Evolutionary conservation across 1,140 invertebrate genomes (phyloP), one percentile per base, ranked within the genome.

Genomic region (Achroia grisella): DNA sequence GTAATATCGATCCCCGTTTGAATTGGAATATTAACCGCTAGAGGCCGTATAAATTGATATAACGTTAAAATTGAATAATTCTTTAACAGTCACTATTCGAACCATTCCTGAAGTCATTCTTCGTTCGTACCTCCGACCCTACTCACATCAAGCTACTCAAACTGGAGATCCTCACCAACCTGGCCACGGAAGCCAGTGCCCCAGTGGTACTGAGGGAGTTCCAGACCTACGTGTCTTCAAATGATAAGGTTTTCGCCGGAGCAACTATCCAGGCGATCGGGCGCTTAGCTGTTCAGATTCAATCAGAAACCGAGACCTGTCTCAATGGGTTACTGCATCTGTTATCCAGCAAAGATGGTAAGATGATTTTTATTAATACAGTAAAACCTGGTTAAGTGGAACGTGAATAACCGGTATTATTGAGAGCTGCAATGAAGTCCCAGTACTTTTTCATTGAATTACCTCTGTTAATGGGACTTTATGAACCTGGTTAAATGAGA

Each of bases 211-310:
- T 99, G n/a, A n/a, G n/a, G n/a, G n/a, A n/a, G n/a, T 95, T 99
- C 71, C 94, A 99, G 88, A 98, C 97, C 6, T 99, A 99, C 75
- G 97, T 99, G 44, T n/a, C n/a, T n/a, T n/a, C n/a, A n/a, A n/a
- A n/a, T n/a, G n/a, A n/a, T n/a, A n/a, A n/a, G n/a, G n/a, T n/a
- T n/a, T n/a, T n/a, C n/a, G n/a, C n/a, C n/a, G n/a, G n/a, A n/a
- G n/a, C n/a, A n/a, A 97, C 98, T 10, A 98, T 99, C 57, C 97
- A 99, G 86, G 97, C 97, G 1, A 99, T 99, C 64, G 98, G 78
- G 12, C 86, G 93, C 43, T 94, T 95, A 82, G 97, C 96, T 1
- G 95, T 94, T 29, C 94, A 93, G 59, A 97, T 99, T 42, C 92
- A 94, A 56, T 93, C 95, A 68, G 94, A 98, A 8, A 97, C 97